Conservation (phyloP, 2,888 invertebrate species). For the Phanerotoma sp. region DNA sequence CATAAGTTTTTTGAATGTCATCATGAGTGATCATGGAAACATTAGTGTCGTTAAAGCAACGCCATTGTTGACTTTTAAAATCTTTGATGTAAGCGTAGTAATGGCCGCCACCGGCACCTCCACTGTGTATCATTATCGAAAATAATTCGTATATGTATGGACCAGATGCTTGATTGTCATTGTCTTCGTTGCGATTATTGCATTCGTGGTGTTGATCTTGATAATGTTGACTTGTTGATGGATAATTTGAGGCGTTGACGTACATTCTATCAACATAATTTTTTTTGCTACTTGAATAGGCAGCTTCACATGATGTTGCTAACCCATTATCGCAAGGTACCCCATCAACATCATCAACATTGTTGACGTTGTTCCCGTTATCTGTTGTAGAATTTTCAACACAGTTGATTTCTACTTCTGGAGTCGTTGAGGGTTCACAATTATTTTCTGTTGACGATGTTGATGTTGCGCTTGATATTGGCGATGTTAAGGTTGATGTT, state of each 20-base stretch:
- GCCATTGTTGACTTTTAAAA: constrained; percentile 74
- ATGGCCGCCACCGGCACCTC: constrained; percentile 87
- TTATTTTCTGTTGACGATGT: constrained; percentile 57
- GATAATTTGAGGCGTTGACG: too few relatives aligned
- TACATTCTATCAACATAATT: constrained; percentile 73
- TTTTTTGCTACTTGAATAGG: constrained; percentile 46
- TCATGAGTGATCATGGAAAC: constrained; percentile 76
- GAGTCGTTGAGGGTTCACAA: too few relatives aligned
- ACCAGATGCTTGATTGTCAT: too few relatives aligned
- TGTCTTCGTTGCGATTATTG: too few relatives aligned
- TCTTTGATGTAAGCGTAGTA: constrained; percentile 91
- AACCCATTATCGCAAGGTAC: constrained; percentile 36
- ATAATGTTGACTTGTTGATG: too few relatives aligned
- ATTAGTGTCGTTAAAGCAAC: constrained; percentile 85
- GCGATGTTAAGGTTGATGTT: too few relatives aligned
- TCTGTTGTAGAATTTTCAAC: constrained; percentile 72
- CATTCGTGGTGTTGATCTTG: too few relatives aligned
- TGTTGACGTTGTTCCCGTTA: too few relatives aligned
- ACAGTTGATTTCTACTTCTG: constrained; percentile 59
- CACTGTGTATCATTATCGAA: constrained; percentile 90
- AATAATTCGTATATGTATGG: constrained; percentile 83
- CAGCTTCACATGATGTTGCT: constrained; percentile 42
- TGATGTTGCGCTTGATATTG: too few relatives aligned
- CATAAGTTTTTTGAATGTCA: constrained; percentile 81
- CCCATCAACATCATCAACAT: constrained; percentile 66